phyloP scores from a whole-genome alignment of 2,888 invertebrate species.

The Mantis religiosa region DNA sequence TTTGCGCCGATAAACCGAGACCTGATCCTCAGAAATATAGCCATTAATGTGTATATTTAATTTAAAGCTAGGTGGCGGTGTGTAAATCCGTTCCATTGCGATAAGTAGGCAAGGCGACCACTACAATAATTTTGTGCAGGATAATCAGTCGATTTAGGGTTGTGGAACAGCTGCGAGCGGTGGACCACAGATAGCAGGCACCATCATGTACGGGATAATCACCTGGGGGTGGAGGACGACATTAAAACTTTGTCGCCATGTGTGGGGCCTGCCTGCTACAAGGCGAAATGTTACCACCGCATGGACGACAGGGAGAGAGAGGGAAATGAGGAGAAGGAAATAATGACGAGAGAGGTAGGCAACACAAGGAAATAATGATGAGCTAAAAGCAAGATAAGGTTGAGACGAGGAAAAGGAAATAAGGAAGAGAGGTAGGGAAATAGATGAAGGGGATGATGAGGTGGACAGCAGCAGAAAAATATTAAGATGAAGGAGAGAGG shows the following conservation, averaged over 20 bases:
- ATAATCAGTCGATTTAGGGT: slow-evolving; percentile 18
- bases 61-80: not conserved
- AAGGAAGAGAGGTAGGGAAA: too few relatives aligned
- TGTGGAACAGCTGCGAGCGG: slow-evolving; percentile 11
- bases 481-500: too few relatives aligned
- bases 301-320: not conserved
- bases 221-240: not conserved
- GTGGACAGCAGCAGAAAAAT: too few relatives aligned
- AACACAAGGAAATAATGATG: too few relatives aligned
- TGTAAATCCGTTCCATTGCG: not conserved
- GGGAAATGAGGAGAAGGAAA: not conserved
- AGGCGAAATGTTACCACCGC: not conserved
- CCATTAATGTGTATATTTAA: not conserved
- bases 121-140: slow-evolving; percentile 2
- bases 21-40: not conserved
- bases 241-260: not conserved
- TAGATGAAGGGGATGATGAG: too few relatives aligned
- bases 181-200: slow-evolving; percentile 5
- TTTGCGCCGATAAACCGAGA: not conserved
- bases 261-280: not conserved
- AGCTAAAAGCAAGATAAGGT: too few relatives aligned
- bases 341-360: too few relatives aligned
- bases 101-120: not conserved
- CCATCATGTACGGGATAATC: not conserved
- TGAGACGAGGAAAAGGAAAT: too few relatives aligned